Base-by-base conservation (phyloP, 2,113 vertebrate species). In the Cyanoderma ruficeps region DNA sequence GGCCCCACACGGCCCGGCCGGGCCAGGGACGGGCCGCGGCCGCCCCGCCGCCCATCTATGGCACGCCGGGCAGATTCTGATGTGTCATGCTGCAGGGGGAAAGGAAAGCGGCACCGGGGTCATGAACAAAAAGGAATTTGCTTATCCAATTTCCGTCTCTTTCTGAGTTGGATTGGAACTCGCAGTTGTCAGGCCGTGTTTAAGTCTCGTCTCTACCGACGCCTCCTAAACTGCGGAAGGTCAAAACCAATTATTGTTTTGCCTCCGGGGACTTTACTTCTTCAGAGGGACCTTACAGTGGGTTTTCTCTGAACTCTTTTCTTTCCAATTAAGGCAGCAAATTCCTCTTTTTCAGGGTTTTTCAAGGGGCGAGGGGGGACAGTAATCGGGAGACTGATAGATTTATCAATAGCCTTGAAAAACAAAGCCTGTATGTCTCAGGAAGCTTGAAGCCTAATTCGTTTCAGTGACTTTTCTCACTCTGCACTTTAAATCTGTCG, bases 201-300 rank as follows among this genome's bases (percentile, higher is more conserved):
- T 96, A 83, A 84, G 93, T 93, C 95, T 93, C 83, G 39, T 72
- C 94, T 96, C 86, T 92, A 81, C 94, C 82, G 95, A 96, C 39
- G 94, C 94, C 97, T 97, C 96, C 93, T 92, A 71, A 93, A 87
- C 93, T 78, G 88, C 52, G 50, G 97, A 97, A 97, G 97, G 97
- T 97, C 97, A 97, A 93, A 96, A 91, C 93, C 94, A 96, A 97
- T 97, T 96, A 96, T 97, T 94, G 93, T 96, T 96, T 91, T 93
- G 96, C 96, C 96, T 95, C 79, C 65, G 70, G 93, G 96, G 96
- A 97, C 93, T 97, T 97, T 97, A 91, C 93, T 97, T 82, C 80
- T 94, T 90, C 69, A 96, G 75, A 91, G 88, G 56, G 81, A 89
- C 92, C 87, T 94, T 92, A 93, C 83, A 96, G 84, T 95, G 88